phyloP scores from a whole-genome alignment of 23 tunicate genomes.

The Trididemnum clinides region DNA sequence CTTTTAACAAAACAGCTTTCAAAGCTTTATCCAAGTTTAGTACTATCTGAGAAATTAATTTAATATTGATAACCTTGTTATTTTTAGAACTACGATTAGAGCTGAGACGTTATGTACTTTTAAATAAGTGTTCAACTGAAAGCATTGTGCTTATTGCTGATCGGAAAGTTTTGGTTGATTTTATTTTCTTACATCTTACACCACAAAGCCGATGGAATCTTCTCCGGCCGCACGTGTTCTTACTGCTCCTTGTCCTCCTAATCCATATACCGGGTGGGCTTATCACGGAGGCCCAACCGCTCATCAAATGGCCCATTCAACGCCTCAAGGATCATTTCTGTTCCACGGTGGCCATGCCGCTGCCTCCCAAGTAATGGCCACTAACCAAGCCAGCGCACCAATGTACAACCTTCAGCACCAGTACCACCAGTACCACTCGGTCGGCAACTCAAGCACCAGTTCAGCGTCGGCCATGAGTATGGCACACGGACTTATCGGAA shows the following conservation, averaged over 20 bases:
- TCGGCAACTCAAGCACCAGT: not conserved
- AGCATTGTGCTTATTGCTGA: no score
- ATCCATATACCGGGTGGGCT: constrained; percentile 43
- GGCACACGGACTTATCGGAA: constrained; percentile 44
- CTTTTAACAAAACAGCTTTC: no score
- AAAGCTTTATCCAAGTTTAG: no score
- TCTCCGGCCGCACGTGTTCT: constrained; percentile 41
- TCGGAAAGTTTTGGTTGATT: no score
- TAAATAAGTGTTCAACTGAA: no score
- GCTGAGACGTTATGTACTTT: no score
- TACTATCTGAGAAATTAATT: no score
- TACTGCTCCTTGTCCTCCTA: constrained; percentile 26
- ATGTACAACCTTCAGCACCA: constrained; percentile 64
- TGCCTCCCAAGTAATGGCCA: constrained; percentile 21
- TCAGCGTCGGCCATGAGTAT: constrained; percentile 38
- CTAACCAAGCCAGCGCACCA: constrained; percentile 29
- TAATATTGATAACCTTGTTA: no score
- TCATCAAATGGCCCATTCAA: constrained; percentile 32
- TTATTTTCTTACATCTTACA: no score
- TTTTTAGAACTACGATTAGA: no score
- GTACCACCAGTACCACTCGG: constrained; percentile 48
- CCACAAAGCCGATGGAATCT: constrained; percentile 44
- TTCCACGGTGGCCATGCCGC: constrained; percentile 16
- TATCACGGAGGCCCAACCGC: constrained; percentile 11
- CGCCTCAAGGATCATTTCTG: constrained; percentile 34